A percentile compares a stretch with the other conserved stretches of the same genome.
These are phyloP conservation scores for Cololabis saira DNA, from an alignment of 2,113 vertebrate species.

Conservation along the genomic window DNA sequence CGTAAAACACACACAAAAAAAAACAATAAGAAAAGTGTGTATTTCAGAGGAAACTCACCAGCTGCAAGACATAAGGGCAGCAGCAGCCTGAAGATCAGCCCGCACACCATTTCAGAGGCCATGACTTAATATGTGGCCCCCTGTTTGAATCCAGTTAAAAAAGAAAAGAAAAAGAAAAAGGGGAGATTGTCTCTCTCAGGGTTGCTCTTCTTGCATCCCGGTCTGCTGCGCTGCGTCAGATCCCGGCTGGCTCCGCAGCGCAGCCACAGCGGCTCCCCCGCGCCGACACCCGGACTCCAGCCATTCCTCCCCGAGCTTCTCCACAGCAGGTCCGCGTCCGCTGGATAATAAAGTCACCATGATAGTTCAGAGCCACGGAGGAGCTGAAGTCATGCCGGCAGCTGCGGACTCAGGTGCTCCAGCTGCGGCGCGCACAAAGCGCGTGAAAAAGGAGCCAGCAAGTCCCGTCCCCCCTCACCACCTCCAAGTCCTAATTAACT, in stretches of 20 bases:
- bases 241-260: constrained; percentile 62
- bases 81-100: constrained; percentile 93
- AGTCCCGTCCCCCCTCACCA: too few species aligned
- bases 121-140: constrained; percentile 74
- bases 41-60: constrained; percentile 80
- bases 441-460: constrained; percentile 50
- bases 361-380: constrained; percentile 11
- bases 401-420: constrained; percentile 47
- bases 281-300: constrained; percentile 53
- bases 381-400: constrained; percentile 38
- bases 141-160: constrained; percentile 50
- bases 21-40: neutral
- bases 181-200: constrained; percentile 44
- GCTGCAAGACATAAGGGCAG: constrained; percentile 92
- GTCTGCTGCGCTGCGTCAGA: constrained; percentile 60
- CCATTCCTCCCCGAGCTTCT: constrained; percentile 55
- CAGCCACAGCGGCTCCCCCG: constrained; percentile 57
- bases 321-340: constrained; percentile 21
- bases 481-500: constrained; percentile 44
- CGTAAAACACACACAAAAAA: too few species aligned
- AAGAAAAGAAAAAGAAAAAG: constrained; percentile 3
- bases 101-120: constrained; percentile 95
- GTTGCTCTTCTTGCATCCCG: constrained; percentile 65
- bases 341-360: constrained; percentile 7
- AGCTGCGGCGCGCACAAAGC: constrained; percentile 14